Conservation (phyloP, 2,113 vertebrate genomes). For the Oophaga pumilio region DNA sequence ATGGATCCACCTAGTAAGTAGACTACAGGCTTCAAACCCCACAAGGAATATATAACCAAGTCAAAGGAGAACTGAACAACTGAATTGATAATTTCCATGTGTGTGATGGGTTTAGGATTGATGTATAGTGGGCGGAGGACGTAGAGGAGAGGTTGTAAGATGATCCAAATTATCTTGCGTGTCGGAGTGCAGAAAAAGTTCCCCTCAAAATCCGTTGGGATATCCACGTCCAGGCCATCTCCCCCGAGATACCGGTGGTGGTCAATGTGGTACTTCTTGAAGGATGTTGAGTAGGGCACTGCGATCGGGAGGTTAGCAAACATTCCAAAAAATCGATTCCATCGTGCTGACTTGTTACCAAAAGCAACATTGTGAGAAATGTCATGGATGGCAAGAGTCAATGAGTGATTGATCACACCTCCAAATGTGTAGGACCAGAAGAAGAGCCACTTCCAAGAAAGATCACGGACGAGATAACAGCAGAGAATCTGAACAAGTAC, state of each 20-base stretch:
- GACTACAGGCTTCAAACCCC: conserved; percentile 87
- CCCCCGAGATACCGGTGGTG: conserved; percentile 96
- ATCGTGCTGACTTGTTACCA: conserved; percentile 79
- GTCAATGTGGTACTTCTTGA: conserved; percentile 98
- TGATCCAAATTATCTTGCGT: conserved; percentile 90
- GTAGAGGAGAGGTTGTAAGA: conserved; percentile 89
- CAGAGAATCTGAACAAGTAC: conserved; percentile 85
- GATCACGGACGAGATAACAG: conserved; percentile 82
- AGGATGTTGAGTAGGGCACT: conserved; percentile 90
- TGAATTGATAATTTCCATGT: conserved; percentile 85
- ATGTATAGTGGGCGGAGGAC: conserved; percentile 85
- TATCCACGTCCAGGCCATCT: conserved; percentile 87
- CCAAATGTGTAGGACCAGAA: conserved; percentile 95
- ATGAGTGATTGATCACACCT: conserved; percentile 92
- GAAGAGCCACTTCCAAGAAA: conserved; percentile 94
- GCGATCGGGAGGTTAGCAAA: conserved; percentile 94
- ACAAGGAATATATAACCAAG: conserved; percentile 77
- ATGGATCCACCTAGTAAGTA: conserved; percentile 89
- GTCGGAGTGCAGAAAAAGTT: conserved; percentile 91
- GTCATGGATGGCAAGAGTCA: conserved; percentile 95
- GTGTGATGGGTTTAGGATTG: conserved; percentile 87
- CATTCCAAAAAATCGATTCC: conserved; percentile 94
- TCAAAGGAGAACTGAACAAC: conserved; percentile 79
- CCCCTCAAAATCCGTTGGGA: conserved; percentile 89
- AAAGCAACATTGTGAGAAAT: conserved; percentile 97